Evolutionary conservation across 2,113 vertebrate genomes (phyloP).

Genomic region (Hemibagrus wyckioides): DNA sequence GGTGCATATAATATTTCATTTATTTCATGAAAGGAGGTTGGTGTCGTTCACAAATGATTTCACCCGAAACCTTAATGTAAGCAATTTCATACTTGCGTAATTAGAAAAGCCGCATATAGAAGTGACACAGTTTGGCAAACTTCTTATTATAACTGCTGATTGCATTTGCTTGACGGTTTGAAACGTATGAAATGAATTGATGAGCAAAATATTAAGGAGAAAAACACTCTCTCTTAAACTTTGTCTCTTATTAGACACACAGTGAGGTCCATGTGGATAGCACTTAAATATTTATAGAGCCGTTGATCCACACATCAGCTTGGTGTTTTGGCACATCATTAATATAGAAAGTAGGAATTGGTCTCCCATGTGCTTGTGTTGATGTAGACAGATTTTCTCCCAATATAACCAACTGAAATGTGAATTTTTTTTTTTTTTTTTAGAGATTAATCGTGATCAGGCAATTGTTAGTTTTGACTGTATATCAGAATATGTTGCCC

Average conservation of each 20-base stretch:
- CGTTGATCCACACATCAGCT: not conserved
- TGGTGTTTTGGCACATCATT: not conserved
- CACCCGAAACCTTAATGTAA: not conserved
- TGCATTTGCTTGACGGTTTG: not conserved
- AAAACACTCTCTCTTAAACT: not conserved
- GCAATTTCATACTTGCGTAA: not conserved
- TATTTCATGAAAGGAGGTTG: not conserved
- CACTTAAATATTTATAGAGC: not conserved
- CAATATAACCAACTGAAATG: not conserved
- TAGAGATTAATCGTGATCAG: not conserved
- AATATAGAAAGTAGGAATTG: too few species aligned
- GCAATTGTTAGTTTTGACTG: not conserved
- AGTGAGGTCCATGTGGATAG: not conserved
- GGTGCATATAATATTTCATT: not conserved
- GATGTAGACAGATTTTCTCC: not conserved
- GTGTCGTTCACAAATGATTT: not conserved
- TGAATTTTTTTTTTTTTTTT: too few species aligned
- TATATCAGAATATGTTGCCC: not conserved
- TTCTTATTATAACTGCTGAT: not conserved
- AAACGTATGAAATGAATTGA: not conserved
- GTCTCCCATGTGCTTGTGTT: too few species aligned
- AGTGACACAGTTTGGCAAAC: not conserved
- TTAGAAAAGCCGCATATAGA: not conserved
- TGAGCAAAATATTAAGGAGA: not conserved
- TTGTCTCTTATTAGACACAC: not conserved